Evolutionary conservation across 1,140 invertebrate genomes (phyloP).

Genomic region (Leptinotarsa texana): DNA sequence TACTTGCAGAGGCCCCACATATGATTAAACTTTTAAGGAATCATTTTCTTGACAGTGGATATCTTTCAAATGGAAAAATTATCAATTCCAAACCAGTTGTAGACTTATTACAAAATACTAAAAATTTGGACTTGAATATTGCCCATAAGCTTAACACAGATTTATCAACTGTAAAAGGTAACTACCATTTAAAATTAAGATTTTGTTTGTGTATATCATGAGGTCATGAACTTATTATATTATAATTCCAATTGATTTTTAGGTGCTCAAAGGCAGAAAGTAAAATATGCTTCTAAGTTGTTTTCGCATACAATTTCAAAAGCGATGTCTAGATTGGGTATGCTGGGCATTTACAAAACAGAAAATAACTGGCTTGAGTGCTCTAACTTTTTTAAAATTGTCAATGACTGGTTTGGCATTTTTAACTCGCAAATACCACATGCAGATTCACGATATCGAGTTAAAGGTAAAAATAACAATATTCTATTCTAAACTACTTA

Average conservation of each 20-base stretch:
- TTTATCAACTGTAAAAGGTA: conserved; percentile 26
- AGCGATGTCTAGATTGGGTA: too few species aligned
- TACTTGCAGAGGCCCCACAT: conserved; percentile 32
- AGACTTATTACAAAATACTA: conserved; percentile 26
- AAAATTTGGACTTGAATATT: conserved; percentile 31
- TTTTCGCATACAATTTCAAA: too few species aligned
- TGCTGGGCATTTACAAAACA: too few species aligned
- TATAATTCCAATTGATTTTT: conserved; percentile 7
- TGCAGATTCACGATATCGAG: too few species aligned
- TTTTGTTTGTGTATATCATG: neutral
- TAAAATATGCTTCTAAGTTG: conserved; percentile 10
- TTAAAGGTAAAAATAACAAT: too few species aligned
- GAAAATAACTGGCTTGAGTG: too few species aligned
- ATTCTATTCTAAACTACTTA: too few species aligned
- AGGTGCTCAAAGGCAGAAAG: conserved; percentile 26
- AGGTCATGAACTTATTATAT: too few species aligned
- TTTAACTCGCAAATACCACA: too few species aligned
- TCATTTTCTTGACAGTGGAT: conserved; percentile 31
- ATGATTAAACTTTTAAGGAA: conserved; percentile 30
- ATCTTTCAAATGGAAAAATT: neutral
- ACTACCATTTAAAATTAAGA: conserved; percentile 19
- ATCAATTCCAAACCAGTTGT: conserved; percentile 28
- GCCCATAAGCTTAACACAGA: conserved; percentile 29
- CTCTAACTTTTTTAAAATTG: too few species aligned
- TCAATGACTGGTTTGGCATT: too few species aligned